phyloP scores from a whole-genome alignment of 2,888 invertebrate genomes.

The Cybosia mesomella region DNA sequence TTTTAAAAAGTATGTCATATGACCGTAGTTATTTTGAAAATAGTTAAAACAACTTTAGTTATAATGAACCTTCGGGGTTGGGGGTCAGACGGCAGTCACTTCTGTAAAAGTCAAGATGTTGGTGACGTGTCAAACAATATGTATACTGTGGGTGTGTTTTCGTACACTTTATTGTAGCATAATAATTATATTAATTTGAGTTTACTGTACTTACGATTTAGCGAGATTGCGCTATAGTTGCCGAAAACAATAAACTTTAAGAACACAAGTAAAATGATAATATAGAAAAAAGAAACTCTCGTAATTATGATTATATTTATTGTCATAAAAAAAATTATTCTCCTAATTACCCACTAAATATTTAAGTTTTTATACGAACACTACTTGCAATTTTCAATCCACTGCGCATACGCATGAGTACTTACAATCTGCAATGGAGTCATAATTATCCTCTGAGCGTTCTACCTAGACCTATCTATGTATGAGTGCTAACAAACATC shows the following conservation, averaged over 20 bases:
- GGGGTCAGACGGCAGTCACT: too few relatives aligned
- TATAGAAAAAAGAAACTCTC: not conserved
- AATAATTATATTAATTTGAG: not conserved
- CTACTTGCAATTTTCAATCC: not conserved
- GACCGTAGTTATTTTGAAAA: too few relatives aligned
- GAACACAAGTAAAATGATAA: not conserved
- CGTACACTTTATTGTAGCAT: not conserved
- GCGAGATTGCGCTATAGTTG: not conserved
- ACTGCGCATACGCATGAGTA: not conserved
- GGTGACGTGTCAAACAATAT: not conserved
- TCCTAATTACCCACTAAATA: slow-evolving; percentile 3
- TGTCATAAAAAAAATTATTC: slow-evolving; percentile 1
- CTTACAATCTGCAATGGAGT: not conserved
- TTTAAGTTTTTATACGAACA: slow-evolving; percentile 2
- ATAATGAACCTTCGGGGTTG: too few relatives aligned
- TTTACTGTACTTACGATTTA: not conserved
- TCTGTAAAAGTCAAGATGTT: too few relatives aligned
- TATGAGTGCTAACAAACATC: too few relatives aligned
- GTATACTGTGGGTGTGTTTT: not conserved
- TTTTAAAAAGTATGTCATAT: too few relatives aligned
- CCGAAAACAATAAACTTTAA: not conserved
- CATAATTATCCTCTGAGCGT: too few relatives aligned
- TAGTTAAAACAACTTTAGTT: too few relatives aligned
- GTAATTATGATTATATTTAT: not conserved
- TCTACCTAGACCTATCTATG: too few relatives aligned